Evolutionary conservation across 2,888 invertebrate species (phyloP).

Genomic region (Cryptophagus acutangulus): DNA sequence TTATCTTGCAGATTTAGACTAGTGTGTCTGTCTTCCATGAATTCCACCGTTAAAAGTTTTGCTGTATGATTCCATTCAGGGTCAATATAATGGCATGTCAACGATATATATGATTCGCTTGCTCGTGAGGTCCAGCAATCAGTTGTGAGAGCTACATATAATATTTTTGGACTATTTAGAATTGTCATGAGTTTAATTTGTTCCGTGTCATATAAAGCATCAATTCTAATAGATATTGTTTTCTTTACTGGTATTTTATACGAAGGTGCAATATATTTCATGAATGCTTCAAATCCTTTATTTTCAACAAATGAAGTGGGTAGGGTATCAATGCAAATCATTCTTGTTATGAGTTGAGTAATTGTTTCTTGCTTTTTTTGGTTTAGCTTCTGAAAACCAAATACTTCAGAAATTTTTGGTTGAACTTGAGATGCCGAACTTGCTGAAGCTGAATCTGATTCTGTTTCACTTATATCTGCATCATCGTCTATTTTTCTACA

Average conservation of each 20-base stretch:
- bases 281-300: not conserved
- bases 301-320: slow-evolving; percentile 13
- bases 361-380: slow-evolving; percentile 17
- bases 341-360: slow-evolving; percentile 19
- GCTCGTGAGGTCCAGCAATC: slow-evolving; percentile 29
- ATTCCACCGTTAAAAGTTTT: slow-evolving; percentile 21
- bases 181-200: not conserved
- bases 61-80: slow-evolving; percentile 21
- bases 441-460: no score
- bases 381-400: no score
- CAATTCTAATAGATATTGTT: not conserved
- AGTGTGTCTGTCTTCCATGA: slow-evolving; percentile 24
- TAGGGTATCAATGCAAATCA: slow-evolving; percentile 17
- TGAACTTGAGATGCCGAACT: no score
- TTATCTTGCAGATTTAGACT: slow-evolving; percentile 21
- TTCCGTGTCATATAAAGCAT: not conserved
- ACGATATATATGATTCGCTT: slow-evolving; percentile 25
- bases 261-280: not conserved
- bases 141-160: slow-evolving; percentile 17
- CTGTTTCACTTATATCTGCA: no score
- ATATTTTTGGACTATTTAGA: not conserved
- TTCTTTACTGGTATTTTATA: not conserved
- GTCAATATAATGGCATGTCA: slow-evolving; percentile 24
- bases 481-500: no score
- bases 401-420: no score